These are phyloP conservation scores for Chaetodon trifascialis DNA, from an alignment of 2,113 vertebrate species.

Conservation along the genomic window DNA sequence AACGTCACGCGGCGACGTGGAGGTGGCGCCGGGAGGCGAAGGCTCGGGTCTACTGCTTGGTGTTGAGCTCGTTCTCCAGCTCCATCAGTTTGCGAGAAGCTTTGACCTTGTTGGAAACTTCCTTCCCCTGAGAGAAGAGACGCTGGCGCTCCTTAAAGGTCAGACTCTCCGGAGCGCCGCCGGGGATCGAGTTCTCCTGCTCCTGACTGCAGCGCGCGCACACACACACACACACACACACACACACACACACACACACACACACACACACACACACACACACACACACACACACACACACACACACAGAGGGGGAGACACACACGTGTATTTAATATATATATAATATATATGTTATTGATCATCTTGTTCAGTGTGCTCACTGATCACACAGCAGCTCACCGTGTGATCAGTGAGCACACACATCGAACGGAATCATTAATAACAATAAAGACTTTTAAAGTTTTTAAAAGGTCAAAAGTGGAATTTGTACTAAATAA, in stretches of 20 bases:
- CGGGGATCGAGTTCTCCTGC: constrained; percentile 84
- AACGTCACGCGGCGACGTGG: background rate
- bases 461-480: too few species aligned
- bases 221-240: background rate
- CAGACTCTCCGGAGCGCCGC: constrained; percentile 92
- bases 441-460: too few species aligned
- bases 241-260: too few species aligned
- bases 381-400: too few species aligned
- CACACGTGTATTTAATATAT: background rate
- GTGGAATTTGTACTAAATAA: too few species aligned
- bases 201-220: constrained; percentile 85
- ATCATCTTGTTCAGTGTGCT: too few species aligned
- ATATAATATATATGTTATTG: too few species aligned
- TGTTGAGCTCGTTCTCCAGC: constrained; percentile 98
- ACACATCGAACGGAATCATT: too few species aligned
- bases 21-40: constrained; percentile 52
- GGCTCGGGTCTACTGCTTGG: constrained; percentile 85
- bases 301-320: background rate
- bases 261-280: too few species aligned
- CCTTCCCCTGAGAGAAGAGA: constrained; percentile 98
- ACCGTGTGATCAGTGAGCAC: too few species aligned
- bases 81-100: constrained; percentile 97
- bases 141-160: constrained; percentile 98
- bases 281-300: too few species aligned
- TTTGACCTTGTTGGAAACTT: constrained; percentile 97